Base-by-base conservation (phyloP, 2,113 vertebrate species). In the Tachycineta bicolor region DNA sequence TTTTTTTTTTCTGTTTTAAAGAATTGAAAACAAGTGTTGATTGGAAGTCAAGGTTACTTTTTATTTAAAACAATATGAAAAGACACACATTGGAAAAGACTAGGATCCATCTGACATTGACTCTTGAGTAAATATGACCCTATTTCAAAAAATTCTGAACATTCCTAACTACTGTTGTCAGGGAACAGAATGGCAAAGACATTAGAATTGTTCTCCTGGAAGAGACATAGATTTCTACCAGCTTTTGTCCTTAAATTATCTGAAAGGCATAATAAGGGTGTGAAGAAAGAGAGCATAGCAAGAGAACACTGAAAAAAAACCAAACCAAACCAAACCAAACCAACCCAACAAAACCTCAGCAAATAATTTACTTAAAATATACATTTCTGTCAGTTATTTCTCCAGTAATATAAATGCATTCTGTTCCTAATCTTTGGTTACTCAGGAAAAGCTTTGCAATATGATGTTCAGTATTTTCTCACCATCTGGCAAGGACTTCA, bases 1-100 rank as follows among this genome's bases (percentile, higher is more conserved):
- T 19, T 33, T 2, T 1, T 2, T 1, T 4, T 33, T 43, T 19
- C 2, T 18, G 4, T n/a, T 82, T 23, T 34, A 26, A 70, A 56
- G 15, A 52, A 50, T 55, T 47, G 1, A 39, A 39, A 59, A 24
- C 4, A 56, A 8, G 8, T 47, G 3, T 14, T 60, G 5, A 31
- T 67, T 34, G 6, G 3, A 55, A n/a, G 4, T 47, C 12, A 46
- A 15, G 2, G 2, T 79, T 85, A 78, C 5, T 84, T 68, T 59
- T 1, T 24, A 20, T 52, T 84, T 68, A 56, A 53, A 69, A 64
- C 76, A 19, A 28, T 20, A 47, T 16, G 10, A 43, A 47, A 69
- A 15, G 0, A 16, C 33, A 14, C 6, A 47, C 8, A 22, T 76
- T 34, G 34, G 31, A 62, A 62, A 62, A 69, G 13, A 62, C 5